Evolutionary conservation across 1,140 invertebrate genomes (phyloP), one percentile per base, ranked within the genome.

Genomic region (Galleria mellonella): DNA sequence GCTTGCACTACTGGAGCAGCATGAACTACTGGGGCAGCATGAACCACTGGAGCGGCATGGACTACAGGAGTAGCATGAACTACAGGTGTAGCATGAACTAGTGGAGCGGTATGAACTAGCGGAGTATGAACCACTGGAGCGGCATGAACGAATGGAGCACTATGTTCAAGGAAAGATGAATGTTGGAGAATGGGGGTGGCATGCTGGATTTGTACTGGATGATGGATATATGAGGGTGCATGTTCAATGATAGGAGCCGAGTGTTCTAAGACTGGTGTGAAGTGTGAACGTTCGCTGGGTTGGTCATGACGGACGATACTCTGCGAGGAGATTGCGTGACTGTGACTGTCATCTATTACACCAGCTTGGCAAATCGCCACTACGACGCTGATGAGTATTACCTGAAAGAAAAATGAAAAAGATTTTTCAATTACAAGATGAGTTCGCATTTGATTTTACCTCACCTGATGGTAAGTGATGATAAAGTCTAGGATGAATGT

Each of bases 231-330:
- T 4, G 14, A 23, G 6, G 17, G 2, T 23, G 2, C 17, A 23
- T 23, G 17, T 23, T 23, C 17, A 23, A 23, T 23, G 17, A 23
- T 23, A 23, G 17, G 17, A 3, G 17, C 58, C 45, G 56, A 60
- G 62, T 67, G 68, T 48, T 60, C 55, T 48, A 56, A 27, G 30
- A 62, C 33, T 7, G 56, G 62, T 10, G 53, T 43, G 40, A 50
- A 62, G 38, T 65, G 62, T 0, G 42, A 15, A 9, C 60, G 59
- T 12, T 63, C 61, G 1, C 55, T 32, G 0, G 71, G 64, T 39
- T 83, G 67, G 40, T 81, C 72, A 48, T 85, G 79, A 17, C 75
- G 74, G 12, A 82, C 49, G 44, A 83, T 79, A 60, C 72, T 83
- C 38, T 86, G 83, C 1, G 76, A 79, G 17, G 83, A 85, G 0